phyloP scores from a whole-genome alignment of 2,113 vertebrate species.

The Hylia prasina region DNA sequence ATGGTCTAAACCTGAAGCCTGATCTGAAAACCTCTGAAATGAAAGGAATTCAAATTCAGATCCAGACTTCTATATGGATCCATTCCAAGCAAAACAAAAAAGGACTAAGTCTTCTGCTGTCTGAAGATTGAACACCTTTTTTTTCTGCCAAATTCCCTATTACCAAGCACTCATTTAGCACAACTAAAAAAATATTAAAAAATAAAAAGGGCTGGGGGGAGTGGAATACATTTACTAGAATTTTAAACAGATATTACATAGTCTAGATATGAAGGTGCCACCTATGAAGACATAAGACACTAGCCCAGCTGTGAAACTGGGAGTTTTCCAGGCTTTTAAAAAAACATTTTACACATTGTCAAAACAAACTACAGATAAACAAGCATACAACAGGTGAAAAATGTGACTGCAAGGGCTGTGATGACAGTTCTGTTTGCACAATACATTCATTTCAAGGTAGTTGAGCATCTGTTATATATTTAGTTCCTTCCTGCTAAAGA shows the following conservation, averaged over 20 bases:
- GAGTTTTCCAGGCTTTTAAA: background rate
- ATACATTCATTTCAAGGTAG: constrained; percentile 9
- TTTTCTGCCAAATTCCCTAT: background rate
- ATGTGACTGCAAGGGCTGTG: background rate
- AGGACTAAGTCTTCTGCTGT: background rate
- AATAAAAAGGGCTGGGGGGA: fast-evolving
- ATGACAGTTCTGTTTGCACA: constrained; percentile 33
- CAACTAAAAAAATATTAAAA: background rate
- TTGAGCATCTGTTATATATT: constrained; percentile 8
- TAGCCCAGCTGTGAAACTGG: background rate
- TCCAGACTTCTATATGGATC: background rate
- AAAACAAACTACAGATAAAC: constrained; percentile 18
- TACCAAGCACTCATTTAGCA: background rate
- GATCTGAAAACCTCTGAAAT: background rate
- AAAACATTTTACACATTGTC: background rate
- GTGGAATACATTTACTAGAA: background rate
- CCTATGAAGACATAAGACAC: background rate
- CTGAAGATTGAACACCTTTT: background rate
- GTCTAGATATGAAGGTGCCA: background rate
- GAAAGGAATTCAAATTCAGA: background rate
- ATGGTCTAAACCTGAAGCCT: background rate
- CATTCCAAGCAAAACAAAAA: background rate
- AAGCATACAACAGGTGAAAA: constrained; percentile 29
- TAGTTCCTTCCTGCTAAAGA: background rate
- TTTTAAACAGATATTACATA: background rate